Conservation (phyloP, 2,797 vertebrate genomes). For the Gallirallus australis region DNA sequence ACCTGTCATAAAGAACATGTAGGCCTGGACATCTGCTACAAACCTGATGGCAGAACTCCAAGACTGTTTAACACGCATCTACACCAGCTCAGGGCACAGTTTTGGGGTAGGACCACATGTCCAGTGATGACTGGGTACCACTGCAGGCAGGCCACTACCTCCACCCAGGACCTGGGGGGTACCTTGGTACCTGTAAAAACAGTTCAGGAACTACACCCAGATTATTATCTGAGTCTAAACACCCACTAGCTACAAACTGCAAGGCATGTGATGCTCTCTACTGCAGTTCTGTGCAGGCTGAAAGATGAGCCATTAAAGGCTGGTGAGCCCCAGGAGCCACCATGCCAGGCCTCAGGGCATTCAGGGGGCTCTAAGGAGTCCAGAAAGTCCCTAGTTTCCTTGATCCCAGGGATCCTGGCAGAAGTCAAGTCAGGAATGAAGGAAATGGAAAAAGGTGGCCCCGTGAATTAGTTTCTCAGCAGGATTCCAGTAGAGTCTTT, state of each 20-base stretch:
- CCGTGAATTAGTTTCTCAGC: background rate
- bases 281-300: background rate
- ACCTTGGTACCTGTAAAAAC: background rate
- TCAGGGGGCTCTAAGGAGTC: background rate
- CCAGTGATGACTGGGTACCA: fast-evolving
- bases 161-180: too few species aligned
- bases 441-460: background rate
- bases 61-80: background rate
- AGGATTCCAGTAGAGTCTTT: background rate
- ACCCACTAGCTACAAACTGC: fast-evolving
- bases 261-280: fast-evolving
- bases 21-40: background rate
- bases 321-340: fast-evolving
- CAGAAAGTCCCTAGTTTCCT: background rate
- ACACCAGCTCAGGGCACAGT: background rate
- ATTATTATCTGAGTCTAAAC: background rate
- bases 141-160: background rate
- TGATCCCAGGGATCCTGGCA: background rate
- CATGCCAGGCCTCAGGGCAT: background rate
- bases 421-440: background rate
- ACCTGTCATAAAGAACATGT: fast-evolving
- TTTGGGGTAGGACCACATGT: background rate
- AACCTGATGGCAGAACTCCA: background rate
- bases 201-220: background rate
- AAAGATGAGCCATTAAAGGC: background rate